Conservation (phyloP, 1,140 invertebrate genomes). For the Vanessa atalanta region DNA sequence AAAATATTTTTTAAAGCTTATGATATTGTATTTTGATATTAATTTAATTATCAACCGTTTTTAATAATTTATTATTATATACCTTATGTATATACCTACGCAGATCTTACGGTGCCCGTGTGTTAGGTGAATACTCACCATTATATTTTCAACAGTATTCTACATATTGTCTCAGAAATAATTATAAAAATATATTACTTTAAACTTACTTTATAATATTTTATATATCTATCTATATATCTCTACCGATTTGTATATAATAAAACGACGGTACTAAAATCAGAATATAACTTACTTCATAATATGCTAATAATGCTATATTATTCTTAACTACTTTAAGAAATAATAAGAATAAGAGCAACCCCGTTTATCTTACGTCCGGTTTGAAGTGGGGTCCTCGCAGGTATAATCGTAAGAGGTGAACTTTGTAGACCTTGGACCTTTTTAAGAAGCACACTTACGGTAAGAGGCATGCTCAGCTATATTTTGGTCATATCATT, state of each 20-base stretch:
- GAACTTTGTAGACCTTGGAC: slow-evolving; percentile 46
- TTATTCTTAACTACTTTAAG: slow-evolving; percentile 30
- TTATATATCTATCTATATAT: too few species aligned
- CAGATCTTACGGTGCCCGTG: too few species aligned
- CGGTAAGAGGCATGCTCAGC: slow-evolving; percentile 39
- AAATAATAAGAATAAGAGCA: slow-evolving; percentile 35
- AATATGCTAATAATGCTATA: neutral
- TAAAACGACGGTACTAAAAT: neutral
- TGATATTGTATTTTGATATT: too few species aligned
- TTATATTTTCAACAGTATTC: neutral
- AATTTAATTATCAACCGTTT: too few species aligned
- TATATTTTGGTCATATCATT: slow-evolving; percentile 45
- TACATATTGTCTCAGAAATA: too few species aligned
- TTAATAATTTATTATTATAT: too few species aligned
- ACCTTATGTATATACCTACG: too few species aligned
- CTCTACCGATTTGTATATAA: too few species aligned
- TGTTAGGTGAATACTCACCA: too few species aligned
- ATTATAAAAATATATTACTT: too few species aligned
- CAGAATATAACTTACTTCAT: neutral
- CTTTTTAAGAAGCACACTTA: slow-evolving; percentile 46
- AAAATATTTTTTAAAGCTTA: too few species aligned
- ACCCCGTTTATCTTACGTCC: slow-evolving; percentile 40
- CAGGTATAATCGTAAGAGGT: slow-evolving; percentile 46
- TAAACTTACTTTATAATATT: too few species aligned
- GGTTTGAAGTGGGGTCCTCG: slow-evolving; percentile 43